These are phyloP conservation scores for Apoda limacodes DNA, from an alignment of 2,888 invertebrate genomes.

Conservation along the genomic window DNA sequence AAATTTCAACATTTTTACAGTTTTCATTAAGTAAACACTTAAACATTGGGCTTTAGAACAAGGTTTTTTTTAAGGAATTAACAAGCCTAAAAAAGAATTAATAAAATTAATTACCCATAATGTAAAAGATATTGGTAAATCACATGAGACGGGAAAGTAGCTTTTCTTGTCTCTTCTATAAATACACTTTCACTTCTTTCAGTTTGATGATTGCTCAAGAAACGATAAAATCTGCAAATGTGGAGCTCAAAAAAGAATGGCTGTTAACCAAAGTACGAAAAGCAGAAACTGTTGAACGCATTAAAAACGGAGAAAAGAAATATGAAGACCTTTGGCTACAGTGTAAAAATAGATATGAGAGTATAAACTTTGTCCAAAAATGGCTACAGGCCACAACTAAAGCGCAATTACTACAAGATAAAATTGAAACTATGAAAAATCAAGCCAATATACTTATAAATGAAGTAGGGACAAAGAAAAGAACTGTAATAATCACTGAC, in stretches of 20 bases:
- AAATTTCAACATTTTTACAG: too few relatives aligned
- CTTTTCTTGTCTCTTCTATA: too few relatives aligned
- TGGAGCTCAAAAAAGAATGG: slow-evolving; percentile 41
- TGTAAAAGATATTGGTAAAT: too few relatives aligned
- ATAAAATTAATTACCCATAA: too few relatives aligned
- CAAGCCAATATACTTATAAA: slow-evolving; percentile 24
- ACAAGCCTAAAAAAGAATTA: too few relatives aligned
- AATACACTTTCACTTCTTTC: slow-evolving; percentile 1
- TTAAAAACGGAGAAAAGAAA: slow-evolving; percentile 34
- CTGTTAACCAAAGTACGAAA: slow-evolving; percentile 36
- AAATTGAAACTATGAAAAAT: slow-evolving; percentile 27
- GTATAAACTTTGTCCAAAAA: slow-evolving; percentile 40
- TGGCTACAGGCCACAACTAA: slow-evolving; percentile 28
- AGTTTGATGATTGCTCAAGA: slow-evolving; percentile 32
- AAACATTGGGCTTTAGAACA: too few relatives aligned
- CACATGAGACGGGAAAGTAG: too few relatives aligned
- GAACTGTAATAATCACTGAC: slow-evolving; percentile 24
- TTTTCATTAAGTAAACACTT: too few relatives aligned
- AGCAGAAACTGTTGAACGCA: slow-evolving; percentile 28
- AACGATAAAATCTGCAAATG: slow-evolving; percentile 37
- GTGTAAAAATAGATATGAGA: slow-evolving; percentile 42
- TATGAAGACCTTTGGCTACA: slow-evolving; percentile 43
- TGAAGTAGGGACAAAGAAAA: slow-evolving; percentile 29
- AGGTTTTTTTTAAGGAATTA: too few relatives aligned
- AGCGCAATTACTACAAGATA: slow-evolving; percentile 23